phyloP scores from a whole-genome alignment of 2,797 vertebrate genomes.

The Gadopsis bispinosus region DNA sequence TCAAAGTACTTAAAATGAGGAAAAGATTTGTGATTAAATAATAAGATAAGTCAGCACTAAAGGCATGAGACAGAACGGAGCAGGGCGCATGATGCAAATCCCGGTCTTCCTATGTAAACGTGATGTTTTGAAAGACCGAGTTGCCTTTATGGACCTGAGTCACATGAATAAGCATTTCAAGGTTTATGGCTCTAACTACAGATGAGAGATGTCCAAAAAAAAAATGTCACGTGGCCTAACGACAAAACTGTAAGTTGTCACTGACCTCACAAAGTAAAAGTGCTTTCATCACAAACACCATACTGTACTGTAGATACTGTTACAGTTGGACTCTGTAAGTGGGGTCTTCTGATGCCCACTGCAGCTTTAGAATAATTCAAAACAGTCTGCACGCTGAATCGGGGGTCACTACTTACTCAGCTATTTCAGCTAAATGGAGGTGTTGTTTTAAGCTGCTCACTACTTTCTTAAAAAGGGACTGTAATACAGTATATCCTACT shows the following conservation, averaged over 20 bases:
- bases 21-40: not conserved
- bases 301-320: not conserved
- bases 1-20: not conserved
- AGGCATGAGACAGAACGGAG: not conserved
- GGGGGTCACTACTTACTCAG: constrained; percentile 32
- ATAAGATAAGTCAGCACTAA: not conserved
- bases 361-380: constrained; percentile 39
- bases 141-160: not conserved
- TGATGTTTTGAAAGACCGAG: not conserved
- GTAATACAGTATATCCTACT: no score
- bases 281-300: not conserved
- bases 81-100: not conserved
- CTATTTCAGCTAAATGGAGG: constrained; percentile 27
- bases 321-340: constrained; percentile 29
- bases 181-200: not conserved
- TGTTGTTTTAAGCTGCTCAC: constrained; percentile 22
- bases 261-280: not conserved
- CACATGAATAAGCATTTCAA: not conserved
- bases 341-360: constrained; percentile 51
- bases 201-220: not conserved
- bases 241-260: not conserved
- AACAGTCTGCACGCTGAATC: constrained; percentile 37
- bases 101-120: not conserved
- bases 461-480: not conserved
- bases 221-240: not conserved